Evolutionary conservation across 2,797 vertebrate genomes (phyloP).

Genomic region (Chelonia mydas): DNA sequence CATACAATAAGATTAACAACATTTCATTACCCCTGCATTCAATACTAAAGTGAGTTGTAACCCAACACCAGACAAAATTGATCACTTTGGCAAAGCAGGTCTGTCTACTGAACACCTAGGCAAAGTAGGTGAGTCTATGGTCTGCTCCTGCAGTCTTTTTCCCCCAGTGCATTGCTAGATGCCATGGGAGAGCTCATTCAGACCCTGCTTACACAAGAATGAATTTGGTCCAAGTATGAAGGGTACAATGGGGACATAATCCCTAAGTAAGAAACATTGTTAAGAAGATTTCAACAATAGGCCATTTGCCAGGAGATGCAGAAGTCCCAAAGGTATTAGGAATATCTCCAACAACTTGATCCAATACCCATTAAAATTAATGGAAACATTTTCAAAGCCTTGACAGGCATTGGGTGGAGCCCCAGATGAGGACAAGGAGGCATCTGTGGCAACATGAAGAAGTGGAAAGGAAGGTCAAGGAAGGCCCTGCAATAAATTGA

Average conservation of each 20-base stretch:
- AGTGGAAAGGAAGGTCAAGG: background rate
- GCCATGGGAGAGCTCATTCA: too few species aligned
- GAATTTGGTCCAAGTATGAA: background rate
- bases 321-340: accelerated
- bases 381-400: background rate
- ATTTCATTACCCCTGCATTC: too few species aligned
- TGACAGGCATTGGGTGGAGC: background rate
- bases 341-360: background rate
- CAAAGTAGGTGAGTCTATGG: too few species aligned
- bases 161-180: too few species aligned
- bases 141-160: too few species aligned
- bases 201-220: background rate
- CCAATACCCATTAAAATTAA: background rate
- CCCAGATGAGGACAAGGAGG: background rate
- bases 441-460: background rate
- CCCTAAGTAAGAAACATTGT: background rate
- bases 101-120: too few species aligned
- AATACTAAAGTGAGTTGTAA: too few species aligned
- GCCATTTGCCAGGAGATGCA: background rate
- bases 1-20: too few species aligned
- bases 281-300: background rate
- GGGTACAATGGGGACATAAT: background rate
- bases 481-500: background rate
- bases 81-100: too few species aligned
- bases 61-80: too few species aligned